phyloP scores from a whole-genome alignment of 2,888 invertebrate species.

The Nomada ferruginata region DNA sequence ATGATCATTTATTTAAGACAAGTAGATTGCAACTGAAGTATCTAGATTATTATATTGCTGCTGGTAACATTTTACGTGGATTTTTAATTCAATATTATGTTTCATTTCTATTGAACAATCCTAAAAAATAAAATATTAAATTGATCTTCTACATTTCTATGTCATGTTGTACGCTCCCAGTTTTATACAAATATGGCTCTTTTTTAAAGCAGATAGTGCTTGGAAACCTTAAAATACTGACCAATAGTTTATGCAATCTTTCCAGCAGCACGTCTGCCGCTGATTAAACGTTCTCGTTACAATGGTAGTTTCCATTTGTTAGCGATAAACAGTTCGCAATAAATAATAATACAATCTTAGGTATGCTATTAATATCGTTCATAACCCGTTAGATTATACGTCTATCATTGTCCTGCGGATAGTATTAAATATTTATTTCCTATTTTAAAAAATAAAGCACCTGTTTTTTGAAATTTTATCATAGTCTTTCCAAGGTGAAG shows the following conservation, averaged over 20 bases:
- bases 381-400: constrained; percentile 29
- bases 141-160: not conserved
- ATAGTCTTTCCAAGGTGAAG: constrained; percentile 5
- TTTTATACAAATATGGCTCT: constrained; percentile 18
- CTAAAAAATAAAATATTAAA: not conserved
- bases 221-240: not conserved
- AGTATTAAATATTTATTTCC: not conserved
- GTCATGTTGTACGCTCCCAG: not conserved
- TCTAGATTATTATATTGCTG: not conserved
- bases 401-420: not conserved
- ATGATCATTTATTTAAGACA: not conserved
- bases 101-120: not conserved
- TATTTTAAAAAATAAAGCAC: constrained; percentile 48
- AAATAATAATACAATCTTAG: constrained; percentile 24
- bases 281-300: constrained; percentile 3
- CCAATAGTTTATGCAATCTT: constrained; percentile 19
- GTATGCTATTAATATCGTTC: constrained; percentile 13
- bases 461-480: not conserved
- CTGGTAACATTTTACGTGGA: not conserved
- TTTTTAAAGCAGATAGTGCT: constrained; percentile 10
- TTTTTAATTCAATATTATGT: not conserved
- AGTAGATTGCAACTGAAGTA: not conserved
- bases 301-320: constrained; percentile 13
- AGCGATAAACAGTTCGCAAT: constrained; percentile 7
- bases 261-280: constrained; percentile 4